Percentiles rank a stretch among this genome's conserved stretches.
phyloP scores from a whole-genome alignment of 2,888 invertebrate genomes.

The Drosophila koepferae region DNA sequence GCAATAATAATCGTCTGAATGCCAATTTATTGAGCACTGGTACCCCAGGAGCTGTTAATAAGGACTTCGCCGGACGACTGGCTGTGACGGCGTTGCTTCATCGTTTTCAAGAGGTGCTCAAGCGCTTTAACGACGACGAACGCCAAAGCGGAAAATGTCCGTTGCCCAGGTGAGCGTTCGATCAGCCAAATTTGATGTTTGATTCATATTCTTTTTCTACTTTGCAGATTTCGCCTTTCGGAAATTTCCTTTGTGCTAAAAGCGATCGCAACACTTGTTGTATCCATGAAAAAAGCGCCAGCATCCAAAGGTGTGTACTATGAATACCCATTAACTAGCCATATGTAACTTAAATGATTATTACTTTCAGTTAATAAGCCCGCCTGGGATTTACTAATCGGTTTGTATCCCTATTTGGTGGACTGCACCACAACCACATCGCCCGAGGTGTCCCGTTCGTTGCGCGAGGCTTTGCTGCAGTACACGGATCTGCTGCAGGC shows the following conservation, averaged over 20 bases:
- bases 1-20: slow-evolving; percentile 84
- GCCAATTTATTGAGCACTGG: slow-evolving; percentile 65
- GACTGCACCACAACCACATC: slow-evolving; percentile 93
- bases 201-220: not conserved
- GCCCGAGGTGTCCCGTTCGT: slow-evolving; percentile 91
- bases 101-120: slow-evolving; percentile 96
- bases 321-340: not conserved
- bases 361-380: slow-evolving; percentile 90
- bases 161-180: slow-evolving; percentile 88
- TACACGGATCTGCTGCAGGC: slow-evolving; percentile 93
- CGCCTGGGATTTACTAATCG: slow-evolving; percentile 97
- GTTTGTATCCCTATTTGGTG: slow-evolving; percentile 94
- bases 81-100: slow-evolving; percentile 97
- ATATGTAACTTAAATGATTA: not conserved
- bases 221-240: slow-evolving; percentile 92
- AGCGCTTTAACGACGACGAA: slow-evolving; percentile 94
- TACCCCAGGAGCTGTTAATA: slow-evolving; percentile 81
- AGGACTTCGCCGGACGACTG: slow-evolving; percentile 89
- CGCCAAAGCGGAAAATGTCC: slow-evolving; percentile 94
- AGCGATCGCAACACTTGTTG: slow-evolving; percentile 95
- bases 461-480: slow-evolving; percentile 94
- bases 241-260: slow-evolving; percentile 98
- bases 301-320: slow-evolving; percentile 90
- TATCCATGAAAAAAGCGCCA: slow-evolving; percentile 96
- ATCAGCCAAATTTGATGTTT: not conserved